Conservation (phyloP, 2,797 vertebrate species). For the Chelidonichthys spinosus region DNA sequence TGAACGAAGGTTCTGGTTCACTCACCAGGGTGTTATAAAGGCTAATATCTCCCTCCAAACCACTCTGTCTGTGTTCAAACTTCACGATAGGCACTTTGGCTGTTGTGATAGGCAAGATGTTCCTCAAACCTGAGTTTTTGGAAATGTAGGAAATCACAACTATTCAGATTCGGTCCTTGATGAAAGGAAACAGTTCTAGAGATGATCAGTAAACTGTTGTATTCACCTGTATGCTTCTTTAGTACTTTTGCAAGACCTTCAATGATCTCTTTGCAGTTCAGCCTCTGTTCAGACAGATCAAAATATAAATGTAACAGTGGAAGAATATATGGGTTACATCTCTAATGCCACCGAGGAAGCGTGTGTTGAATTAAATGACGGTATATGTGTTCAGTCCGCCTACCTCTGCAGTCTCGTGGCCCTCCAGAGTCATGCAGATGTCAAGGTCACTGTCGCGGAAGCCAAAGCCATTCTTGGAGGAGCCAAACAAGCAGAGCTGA, state of each 20-base stretch:
- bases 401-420: conserved; percentile 97
- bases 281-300: conserved; percentile 84
- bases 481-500: conserved; percentile 96
- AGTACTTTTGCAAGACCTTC: conserved; percentile 97
- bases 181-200: not conserved
- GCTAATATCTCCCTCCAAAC: conserved; percentile 97
- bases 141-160: not conserved
- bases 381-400: conserved; percentile 4
- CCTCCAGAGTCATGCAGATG: conserved; percentile 99
- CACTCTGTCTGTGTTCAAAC: conserved; percentile 96
- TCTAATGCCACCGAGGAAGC: not conserved
- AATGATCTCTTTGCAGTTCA: conserved; percentile 99
- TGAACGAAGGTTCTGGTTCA: not conserved
- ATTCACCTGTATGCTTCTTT: conserved; percentile 94
- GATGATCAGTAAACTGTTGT: not conserved
- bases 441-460: conserved; percentile 98
- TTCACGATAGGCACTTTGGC: conserved; percentile 99
- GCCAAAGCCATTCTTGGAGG: conserved; percentile 98
- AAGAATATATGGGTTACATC: not conserved
- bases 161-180: not conserved
- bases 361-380: not conserved
- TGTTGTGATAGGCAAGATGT: conserved; percentile 99
- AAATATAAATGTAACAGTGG: not conserved
- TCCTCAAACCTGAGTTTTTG: conserved; percentile 89
- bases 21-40: conserved; percentile 98